Percentiles rank a stretch among this genome's conserved stretches.
These are phyloP conservation scores for Uloborus plumipes DNA, from an alignment of 2,888 invertebrate species.

Conservation along the genomic window DNA sequence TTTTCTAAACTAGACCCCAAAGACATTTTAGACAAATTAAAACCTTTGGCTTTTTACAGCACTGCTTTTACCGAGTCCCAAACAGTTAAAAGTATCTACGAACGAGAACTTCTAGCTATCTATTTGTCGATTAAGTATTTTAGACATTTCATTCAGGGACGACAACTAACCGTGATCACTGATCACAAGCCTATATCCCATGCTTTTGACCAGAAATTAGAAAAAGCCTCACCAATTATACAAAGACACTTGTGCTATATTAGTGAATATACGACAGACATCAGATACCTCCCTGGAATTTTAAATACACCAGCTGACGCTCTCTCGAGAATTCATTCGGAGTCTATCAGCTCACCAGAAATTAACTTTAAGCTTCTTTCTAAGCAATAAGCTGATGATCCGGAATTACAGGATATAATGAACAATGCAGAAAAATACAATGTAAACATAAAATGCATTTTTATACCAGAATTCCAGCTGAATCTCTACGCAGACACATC, in stretches of 20 bases:
- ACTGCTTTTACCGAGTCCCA: background rate
- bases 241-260: background rate
- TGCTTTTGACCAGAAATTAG: background rate
- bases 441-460: no score
- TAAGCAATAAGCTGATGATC: no score
- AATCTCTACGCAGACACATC: no score
- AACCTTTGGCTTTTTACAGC: background rate
- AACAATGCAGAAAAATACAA: no score
- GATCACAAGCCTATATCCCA: background rate
- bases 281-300: background rate
- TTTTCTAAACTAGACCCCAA: no score
- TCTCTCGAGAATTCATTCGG: background rate
- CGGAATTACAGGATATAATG: no score
- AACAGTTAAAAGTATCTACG: background rate
- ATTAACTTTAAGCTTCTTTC: background rate
- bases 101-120: background rate
- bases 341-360: no score
- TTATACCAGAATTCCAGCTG: no score
- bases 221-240: background rate
- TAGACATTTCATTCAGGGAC: background rate
- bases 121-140: background rate
- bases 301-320: background rate
- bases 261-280: background rate
- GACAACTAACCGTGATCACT: background rate
- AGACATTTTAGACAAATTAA: background rate